A percentile compares a stretch with the other conserved stretches of the same genome.
Conservation (phyloP, 2,113 vertebrate species). For the Ceyx margarethae region DNA sequence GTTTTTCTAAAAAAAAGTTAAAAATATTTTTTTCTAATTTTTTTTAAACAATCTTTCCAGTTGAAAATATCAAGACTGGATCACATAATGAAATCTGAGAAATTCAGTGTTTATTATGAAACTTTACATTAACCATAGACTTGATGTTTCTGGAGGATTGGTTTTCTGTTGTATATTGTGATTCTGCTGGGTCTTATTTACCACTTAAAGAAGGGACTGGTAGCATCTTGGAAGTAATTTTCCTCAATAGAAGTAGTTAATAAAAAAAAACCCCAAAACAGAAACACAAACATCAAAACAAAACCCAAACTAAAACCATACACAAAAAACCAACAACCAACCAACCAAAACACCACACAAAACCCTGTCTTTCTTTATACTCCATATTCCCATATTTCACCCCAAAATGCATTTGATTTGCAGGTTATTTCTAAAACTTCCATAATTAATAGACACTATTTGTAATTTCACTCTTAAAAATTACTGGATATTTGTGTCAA, state of each 20-base stretch:
- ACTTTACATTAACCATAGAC: not conserved
- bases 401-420: not conserved
- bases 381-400: not conserved
- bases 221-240: not conserved
- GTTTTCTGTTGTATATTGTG: not conserved
- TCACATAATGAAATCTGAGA: not conserved
- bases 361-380: not conserved
- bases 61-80: not conserved
- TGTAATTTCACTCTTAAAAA: not conserved
- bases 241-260: not conserved
- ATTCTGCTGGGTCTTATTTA: not conserved
- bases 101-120: not conserved
- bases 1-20: too few species aligned
- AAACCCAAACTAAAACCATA: too few species aligned
- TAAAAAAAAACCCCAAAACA: too few species aligned
- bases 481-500: not conserved
- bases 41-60: not conserved
- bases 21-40: not conserved
- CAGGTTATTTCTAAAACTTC: not conserved
- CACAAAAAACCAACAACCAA: too few species aligned
- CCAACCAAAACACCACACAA: too few species aligned
- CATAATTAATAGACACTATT: not conserved
- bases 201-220: not conserved
- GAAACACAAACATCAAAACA: too few species aligned
- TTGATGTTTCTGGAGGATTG: not conserved